Evolutionary conservation across 2,888 invertebrate species (phyloP).

Genomic region (Tyria jacobaeae): DNA sequence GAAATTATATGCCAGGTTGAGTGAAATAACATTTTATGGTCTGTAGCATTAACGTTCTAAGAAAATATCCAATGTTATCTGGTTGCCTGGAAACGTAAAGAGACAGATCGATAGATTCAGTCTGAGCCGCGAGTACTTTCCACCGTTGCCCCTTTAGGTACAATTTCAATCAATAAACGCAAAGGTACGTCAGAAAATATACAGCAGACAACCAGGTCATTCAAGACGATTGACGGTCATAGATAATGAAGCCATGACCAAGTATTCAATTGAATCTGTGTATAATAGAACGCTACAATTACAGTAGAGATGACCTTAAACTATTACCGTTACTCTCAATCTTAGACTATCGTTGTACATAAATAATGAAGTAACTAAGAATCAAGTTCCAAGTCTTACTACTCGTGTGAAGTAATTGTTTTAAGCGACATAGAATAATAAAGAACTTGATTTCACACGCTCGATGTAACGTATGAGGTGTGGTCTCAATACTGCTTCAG

Average conservation of each 20-base stretch:
- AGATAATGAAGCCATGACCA: constrained; percentile 58
- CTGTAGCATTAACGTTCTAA: constrained; percentile 1
- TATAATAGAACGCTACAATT: constrained; percentile 25
- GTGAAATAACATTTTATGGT: neutral
- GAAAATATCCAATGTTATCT: constrained; percentile 28
- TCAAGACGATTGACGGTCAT: constrained; percentile 53
- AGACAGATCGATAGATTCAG: constrained; percentile 51
- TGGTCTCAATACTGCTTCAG: constrained; percentile 15
- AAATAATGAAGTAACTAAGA: constrained; percentile 37
- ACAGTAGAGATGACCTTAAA: constrained; percentile 39
- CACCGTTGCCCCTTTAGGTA: constrained; percentile 34
- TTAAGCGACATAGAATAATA: constrained; percentile 34
- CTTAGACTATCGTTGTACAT: constrained; percentile 23
- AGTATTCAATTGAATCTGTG: constrained; percentile 43
- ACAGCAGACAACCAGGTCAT: constrained; percentile 57
- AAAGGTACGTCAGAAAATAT: constrained; percentile 49
- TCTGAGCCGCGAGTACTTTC: constrained; percentile 45
- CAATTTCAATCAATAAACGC: constrained; percentile 41
- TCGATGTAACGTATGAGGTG: constrained; percentile 28
- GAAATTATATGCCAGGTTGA: neutral
- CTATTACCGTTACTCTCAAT: constrained; percentile 36
- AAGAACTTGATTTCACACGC: constrained; percentile 26
- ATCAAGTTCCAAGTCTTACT: constrained; percentile 5
- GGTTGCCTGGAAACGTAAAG: constrained; percentile 42
- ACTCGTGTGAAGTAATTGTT: constrained; percentile 34